These are phyloP conservation scores for Tigriopus californicus DNA, from an alignment of 2,888 invertebrate species.

Conservation along the genomic window DNA sequence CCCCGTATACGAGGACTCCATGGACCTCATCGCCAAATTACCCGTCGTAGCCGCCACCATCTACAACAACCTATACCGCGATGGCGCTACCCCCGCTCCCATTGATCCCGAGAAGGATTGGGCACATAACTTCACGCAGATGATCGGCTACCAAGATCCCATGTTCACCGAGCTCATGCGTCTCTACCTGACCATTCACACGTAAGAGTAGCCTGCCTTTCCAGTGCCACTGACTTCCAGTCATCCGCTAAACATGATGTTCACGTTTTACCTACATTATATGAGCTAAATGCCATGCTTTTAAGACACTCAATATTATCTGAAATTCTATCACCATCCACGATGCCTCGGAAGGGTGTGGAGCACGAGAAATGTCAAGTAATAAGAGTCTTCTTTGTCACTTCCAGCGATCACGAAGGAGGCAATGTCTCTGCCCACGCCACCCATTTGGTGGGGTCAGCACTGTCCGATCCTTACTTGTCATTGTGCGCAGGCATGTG, in stretches of 20 bases:
- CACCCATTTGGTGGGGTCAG: constrained; percentile 78
- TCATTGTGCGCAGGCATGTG: constrained; percentile 82
- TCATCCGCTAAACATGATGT: not conserved
- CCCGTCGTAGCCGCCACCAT: constrained; percentile 85
- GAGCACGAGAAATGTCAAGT: too few species aligned
- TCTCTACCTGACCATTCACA: constrained; percentile 78
- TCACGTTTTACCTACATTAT: not conserved
- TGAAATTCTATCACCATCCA: too few species aligned
- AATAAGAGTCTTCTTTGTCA: too few species aligned
- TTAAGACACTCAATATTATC: constrained; percentile 17
- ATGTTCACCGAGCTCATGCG: constrained; percentile 76
- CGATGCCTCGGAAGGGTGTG: too few species aligned
- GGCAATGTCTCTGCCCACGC: constrained; percentile 93
- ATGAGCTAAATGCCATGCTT: not conserved
- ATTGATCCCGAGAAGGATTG: constrained; percentile 79
- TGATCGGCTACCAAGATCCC: constrained; percentile 66
- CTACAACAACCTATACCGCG: constrained; percentile 68
- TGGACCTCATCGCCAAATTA: constrained; percentile 84
- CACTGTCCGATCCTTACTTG: constrained; percentile 79
- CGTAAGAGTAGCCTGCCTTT: constrained; percentile 30
- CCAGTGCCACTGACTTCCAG: not conserved
- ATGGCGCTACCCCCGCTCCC: constrained; percentile 66
- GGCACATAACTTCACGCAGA: constrained; percentile 73
- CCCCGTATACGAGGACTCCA: constrained; percentile 73
- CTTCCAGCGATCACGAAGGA: constrained; percentile 72